Conservation (phyloP, 2,888 invertebrate genomes). For the Strigamia maritima region DNA sequence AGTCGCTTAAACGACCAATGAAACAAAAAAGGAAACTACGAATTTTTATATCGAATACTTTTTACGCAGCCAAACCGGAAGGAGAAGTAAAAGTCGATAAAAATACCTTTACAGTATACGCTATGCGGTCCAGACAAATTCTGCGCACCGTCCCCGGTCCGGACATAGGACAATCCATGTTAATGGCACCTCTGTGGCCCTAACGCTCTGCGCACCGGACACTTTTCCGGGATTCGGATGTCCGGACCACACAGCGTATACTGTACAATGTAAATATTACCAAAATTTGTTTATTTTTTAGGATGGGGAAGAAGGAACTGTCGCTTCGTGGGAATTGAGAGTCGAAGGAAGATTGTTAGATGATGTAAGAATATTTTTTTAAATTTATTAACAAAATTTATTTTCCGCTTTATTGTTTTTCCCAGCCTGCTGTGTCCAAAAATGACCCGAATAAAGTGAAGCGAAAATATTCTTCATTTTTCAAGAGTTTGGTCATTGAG, state of each 20-base stretch:
- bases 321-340: slow-evolving; percentile 95
- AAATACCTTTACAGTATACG: too few species aligned
- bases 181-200: too few species aligned
- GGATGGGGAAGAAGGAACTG: slow-evolving; percentile 67
- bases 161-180: too few species aligned
- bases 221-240: too few species aligned
- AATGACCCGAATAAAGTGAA: slow-evolving; percentile 57
- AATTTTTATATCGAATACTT: slow-evolving; percentile 98
- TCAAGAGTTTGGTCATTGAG: slow-evolving; percentile 98
- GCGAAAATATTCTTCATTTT: slow-evolving; percentile 98
- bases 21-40: slow-evolving; percentile 95
- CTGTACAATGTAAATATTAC: too few species aligned
- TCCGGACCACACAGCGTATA: too few species aligned
- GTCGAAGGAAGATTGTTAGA: slow-evolving; percentile 96
- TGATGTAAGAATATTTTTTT: slow-evolving; percentile 62
- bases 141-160: too few species aligned
- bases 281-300: not conserved
- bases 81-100: slow-evolving; percentile 51
- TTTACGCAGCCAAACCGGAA: slow-evolving; percentile 79
- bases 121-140: too few species aligned
- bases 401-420: not conserved
- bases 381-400: too few species aligned
- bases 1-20: slow-evolving; percentile 96
- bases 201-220: too few species aligned
- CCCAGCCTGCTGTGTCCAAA: slow-evolving; percentile 57